These are phyloP conservation scores for Brachyistius frenatus DNA, from an alignment of 2,113 vertebrate species.

Conservation along the genomic window DNA sequence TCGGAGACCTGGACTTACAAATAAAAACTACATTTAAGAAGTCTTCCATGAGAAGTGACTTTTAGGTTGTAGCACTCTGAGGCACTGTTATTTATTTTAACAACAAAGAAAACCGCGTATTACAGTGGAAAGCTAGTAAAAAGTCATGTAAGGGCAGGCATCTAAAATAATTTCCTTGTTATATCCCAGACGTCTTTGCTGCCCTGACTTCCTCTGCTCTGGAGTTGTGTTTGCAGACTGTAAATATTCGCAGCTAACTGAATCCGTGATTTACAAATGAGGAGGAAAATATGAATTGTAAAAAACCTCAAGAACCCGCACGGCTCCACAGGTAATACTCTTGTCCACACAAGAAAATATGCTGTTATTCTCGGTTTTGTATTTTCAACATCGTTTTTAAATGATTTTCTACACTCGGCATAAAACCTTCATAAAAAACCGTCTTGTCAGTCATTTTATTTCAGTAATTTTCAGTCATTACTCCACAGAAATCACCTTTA, in stretches of 20 bases:
- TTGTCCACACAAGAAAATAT: too few relatives aligned
- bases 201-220: slow-evolving; percentile 11
- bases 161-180: slow-evolving; percentile 19
- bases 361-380: too few relatives aligned
- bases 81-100: neutral
- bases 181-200: neutral
- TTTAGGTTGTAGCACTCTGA: neutral
- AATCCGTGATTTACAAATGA: too few relatives aligned
- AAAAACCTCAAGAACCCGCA: too few relatives aligned
- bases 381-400: too few relatives aligned
- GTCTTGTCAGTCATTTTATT: too few relatives aligned
- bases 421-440: too few relatives aligned
- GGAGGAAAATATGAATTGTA: too few relatives aligned
- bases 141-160: slow-evolving; percentile 14
- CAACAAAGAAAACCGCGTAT: neutral
- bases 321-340: too few relatives aligned
- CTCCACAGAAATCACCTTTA: too few relatives aligned
- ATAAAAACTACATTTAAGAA: neutral
- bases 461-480: too few relatives aligned
- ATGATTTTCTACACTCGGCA: too few relatives aligned
- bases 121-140: neutral
- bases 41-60: neutral
- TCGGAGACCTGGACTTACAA: neutral
- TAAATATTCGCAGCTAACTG: slow-evolving; percentile 36
- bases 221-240: slow-evolving; percentile 14